Conservation (phyloP, 2,113 vertebrate genomes). For the Polyodon spathula region DNA sequence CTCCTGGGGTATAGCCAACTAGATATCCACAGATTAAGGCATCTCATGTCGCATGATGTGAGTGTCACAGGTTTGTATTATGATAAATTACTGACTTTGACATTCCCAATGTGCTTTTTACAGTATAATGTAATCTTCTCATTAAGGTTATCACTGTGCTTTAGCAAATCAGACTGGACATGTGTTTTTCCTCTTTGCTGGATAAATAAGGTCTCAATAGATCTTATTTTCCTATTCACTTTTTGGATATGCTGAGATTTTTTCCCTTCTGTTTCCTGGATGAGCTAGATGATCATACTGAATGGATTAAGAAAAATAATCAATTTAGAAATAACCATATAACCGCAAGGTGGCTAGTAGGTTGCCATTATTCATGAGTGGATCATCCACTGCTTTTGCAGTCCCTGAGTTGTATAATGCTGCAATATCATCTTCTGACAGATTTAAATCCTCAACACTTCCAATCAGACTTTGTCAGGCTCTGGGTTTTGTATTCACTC, state of each 20-base stretch:
- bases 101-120: conserved; percentile 19
- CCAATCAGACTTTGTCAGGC: too few species aligned
- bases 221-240: conserved; percentile 3
- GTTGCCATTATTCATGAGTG: too few species aligned
- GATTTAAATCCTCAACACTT: too few species aligned
- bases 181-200: conserved; percentile 8
- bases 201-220: conserved; percentile 14
- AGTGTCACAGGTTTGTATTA: conserved; percentile 10
- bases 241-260: conserved; percentile 1
- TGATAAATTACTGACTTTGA: conserved; percentile 22
- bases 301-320: too few species aligned
- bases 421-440: too few species aligned
- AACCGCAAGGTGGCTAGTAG: too few species aligned
- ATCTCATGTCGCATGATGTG: conserved; percentile 6
- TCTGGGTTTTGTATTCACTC: too few species aligned
- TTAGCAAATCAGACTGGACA: conserved; percentile 18
- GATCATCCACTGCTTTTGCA: too few species aligned
- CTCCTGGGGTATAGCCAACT: conserved; percentile 5
- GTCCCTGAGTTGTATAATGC: too few species aligned
- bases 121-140: conserved; percentile 14
- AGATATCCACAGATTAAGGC: conserved; percentile 13
- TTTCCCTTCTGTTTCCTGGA: too few species aligned
- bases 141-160: conserved; percentile 21
- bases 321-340: too few species aligned
- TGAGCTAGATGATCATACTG: too few species aligned